Evolutionary conservation across 2,797 vertebrate genomes (phyloP).

Genomic region (Sebastes hubbsi): DNA sequence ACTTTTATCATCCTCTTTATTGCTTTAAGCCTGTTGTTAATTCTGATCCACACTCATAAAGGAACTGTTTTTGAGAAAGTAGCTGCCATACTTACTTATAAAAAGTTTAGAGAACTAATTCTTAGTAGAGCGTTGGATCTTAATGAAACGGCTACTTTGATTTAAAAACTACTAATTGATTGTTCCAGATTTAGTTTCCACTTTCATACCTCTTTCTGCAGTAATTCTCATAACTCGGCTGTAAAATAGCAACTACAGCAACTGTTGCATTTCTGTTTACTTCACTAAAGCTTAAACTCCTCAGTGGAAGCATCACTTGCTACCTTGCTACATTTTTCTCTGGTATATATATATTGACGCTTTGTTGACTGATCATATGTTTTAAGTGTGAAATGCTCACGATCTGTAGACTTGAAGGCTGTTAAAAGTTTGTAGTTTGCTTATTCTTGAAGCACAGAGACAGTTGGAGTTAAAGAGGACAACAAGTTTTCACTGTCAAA

Average conservation of each 20-base stretch:
- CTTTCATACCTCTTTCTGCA: background rate
- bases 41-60: conserved; percentile 40
- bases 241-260: background rate
- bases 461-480: background rate
- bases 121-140: background rate
- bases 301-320: background rate
- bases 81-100: conserved; percentile 26
- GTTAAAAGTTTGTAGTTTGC: conserved; percentile 5
- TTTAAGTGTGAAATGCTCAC: background rate
- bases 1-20: conserved; percentile 61
- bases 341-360: background rate
- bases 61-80: conserved; percentile 34
- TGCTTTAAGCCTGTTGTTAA: conserved; percentile 45
- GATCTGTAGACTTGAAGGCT: background rate
- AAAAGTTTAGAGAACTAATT: conserved; percentile 21
- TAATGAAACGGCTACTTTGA: conserved; percentile 27
- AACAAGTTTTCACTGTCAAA: background rate
- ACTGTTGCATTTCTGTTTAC: conserved; percentile 3
- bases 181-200: background rate
- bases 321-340: background rate
- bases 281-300: background rate
- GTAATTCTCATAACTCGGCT: background rate
- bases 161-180: conserved; percentile 1
- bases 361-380: conserved; percentile 1
- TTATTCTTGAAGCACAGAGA: background rate